Conservation (phyloP, 2,113 vertebrate species). For the Hirundichthys speculiger region DNA sequence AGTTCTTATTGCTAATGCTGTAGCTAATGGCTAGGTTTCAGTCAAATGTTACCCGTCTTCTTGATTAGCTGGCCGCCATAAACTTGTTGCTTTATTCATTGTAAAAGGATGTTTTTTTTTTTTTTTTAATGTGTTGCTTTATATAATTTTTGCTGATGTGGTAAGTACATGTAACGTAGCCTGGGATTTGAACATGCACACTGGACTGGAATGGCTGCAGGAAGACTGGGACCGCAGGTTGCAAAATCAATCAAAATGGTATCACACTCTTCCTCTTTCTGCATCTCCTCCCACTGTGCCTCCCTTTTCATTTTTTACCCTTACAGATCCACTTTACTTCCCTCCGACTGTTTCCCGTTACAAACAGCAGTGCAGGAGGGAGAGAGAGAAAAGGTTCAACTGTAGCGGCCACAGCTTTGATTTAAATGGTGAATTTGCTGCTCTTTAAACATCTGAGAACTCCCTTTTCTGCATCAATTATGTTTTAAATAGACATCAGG, state of each 20-base stretch:
- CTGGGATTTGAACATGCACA: constrained; percentile 36
- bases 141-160: too few relatives aligned
- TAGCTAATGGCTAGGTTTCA: too few relatives aligned
- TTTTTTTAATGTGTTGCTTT: too few relatives aligned
- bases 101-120: too few relatives aligned
- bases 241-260: constrained; percentile 68
- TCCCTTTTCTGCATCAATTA: not conserved
- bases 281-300: constrained; percentile 46
- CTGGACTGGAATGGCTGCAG: constrained; percentile 33
- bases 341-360: constrained; percentile 6
- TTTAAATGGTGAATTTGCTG: constrained; percentile 29
- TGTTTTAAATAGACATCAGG: constrained; percentile 28
- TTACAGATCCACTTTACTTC: not conserved
- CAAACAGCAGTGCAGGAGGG: constrained; percentile 14
- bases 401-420: constrained; percentile 3
- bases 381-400: constrained; percentile 13
- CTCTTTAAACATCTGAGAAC: constrained; percentile 27
- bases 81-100: too few relatives aligned
- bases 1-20: too few relatives aligned
- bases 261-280: constrained; percentile 44
- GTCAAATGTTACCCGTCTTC: too few relatives aligned
- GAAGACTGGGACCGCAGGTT: constrained; percentile 47
- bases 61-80: too few relatives aligned
- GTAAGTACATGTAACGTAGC: constrained; percentile 39
- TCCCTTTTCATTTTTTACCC: constrained; percentile 28